Evolutionary conservation across 2,113 vertebrate species (phyloP), one percentile per base, ranked within the genome.

Genomic region (Ptilorrhoa leucosticta): DNA sequence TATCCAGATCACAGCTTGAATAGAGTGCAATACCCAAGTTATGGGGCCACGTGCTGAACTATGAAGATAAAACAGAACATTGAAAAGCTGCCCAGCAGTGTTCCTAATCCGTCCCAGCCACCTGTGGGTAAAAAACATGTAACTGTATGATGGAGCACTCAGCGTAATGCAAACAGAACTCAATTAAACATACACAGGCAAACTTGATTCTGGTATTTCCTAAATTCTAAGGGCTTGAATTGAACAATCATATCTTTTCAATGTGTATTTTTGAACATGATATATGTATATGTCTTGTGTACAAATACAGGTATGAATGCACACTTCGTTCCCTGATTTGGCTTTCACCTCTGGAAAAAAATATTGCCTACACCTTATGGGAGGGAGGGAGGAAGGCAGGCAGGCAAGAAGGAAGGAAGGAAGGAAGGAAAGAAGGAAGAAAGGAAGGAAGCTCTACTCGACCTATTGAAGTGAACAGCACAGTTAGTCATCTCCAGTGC

Each of bases 51-150:
- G 53, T 92, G 60, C 94, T 96, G 94, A 92, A 94, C 56, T 81
- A 68, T 56, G 47, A 92, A 94, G 95, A 96, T 96, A 97, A 97
- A 95, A 92, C 42, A 94, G 83, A 96, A 89, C 94, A 89, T 64
- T 96, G 94, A 95, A 94, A 95, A 94, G 60, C 91, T 94, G 86
- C 94, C 89, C 91, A 95, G 91, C 69, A 89, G 93, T 68, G 83
- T 95, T 97, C 91, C 87, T 94, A 97, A 96, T 94, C 95, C 93
- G n/a, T 78, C 48, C 64, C 69, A 82, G 83, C 48, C 93, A 97
- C 89, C 94, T 91, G 86, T 91, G 83, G 65, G 53, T 81, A 92
- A 96, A 89, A 96, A 84, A 54, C 31, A 66, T 16, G 44, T 86
- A 94, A 60, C 56, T 13, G 0, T 91, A 89, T 1, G 2, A 96